Evolutionary conservation across 1,140 invertebrate genomes (phyloP).

Genomic region (Sipha flava): DNA sequence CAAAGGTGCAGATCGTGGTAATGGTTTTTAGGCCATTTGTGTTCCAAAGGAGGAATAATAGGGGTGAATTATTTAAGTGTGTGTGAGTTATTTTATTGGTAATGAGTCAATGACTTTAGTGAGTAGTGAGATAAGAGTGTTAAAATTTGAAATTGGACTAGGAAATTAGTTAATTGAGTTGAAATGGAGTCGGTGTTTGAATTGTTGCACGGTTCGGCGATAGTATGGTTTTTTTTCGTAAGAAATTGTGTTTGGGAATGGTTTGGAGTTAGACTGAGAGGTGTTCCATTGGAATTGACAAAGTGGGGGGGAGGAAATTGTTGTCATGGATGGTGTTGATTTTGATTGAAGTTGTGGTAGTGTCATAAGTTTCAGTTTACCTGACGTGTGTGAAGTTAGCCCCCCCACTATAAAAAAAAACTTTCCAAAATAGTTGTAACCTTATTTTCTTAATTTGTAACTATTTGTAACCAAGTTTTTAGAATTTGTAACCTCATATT

Average conservation of each 20-base stretch:
- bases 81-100: not conserved
- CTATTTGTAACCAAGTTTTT: too few relatives aligned
- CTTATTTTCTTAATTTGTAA: too few relatives aligned
- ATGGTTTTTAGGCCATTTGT: slow-evolving; percentile 36
- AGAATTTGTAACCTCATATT: too few relatives aligned
- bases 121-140: too few relatives aligned
- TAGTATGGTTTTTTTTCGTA: not conserved
- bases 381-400: too few relatives aligned
- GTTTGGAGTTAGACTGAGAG: not conserved
- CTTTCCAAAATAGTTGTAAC: too few relatives aligned
- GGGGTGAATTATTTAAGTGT: not conserved
- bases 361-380: too few relatives aligned
- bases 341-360: not conserved
- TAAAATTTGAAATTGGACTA: too few relatives aligned
- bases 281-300: too few relatives aligned
- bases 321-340: too few relatives aligned
- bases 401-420: too few relatives aligned
- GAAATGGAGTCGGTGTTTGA: not conserved
- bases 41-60: slow-evolving; percentile 28
- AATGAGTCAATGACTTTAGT: not conserved
- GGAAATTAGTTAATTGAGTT: not conserved
- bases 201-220: not conserved
- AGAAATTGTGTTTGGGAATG: not conserved
- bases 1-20: slow-evolving; percentile 35
- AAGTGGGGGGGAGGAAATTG: too few relatives aligned